Conservation (phyloP, 2,113 vertebrate species). For the Mola mola region DNA sequence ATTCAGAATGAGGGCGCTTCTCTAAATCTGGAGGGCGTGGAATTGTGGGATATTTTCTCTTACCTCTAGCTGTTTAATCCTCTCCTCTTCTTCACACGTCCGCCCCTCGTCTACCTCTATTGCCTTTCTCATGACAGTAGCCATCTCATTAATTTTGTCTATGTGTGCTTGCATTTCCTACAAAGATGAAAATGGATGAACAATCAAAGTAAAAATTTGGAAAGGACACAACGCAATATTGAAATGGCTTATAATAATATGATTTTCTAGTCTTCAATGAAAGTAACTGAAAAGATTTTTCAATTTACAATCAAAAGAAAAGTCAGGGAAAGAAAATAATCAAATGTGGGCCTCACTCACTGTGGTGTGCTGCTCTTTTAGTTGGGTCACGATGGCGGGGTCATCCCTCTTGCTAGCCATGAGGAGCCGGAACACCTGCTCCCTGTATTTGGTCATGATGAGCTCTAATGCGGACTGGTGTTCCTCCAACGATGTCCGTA, state of each 20-base stretch:
- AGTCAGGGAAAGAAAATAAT: no score
- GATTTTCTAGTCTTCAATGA: no score
- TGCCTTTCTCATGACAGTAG: constrained; percentile 95
- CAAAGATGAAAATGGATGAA: not conserved
- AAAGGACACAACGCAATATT: not conserved
- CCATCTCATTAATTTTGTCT: constrained; percentile 98
- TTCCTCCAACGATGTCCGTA: constrained; percentile 93
- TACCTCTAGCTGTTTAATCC: constrained; percentile 93
- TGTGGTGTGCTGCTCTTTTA: constrained; percentile 96
- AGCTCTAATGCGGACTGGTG: constrained; percentile 98
- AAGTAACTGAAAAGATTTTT: not conserved
- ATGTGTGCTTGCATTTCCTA: constrained; percentile 94
- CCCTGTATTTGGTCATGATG: constrained; percentile 98
- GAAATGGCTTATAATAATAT: no score
- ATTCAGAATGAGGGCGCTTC: no score
- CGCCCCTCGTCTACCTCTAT: constrained; percentile 94
- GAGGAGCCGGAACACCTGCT: constrained; percentile 94
- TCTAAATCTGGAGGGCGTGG: no score
- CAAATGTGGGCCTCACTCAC: constrained; percentile 68
- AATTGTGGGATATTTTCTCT: constrained; percentile 34
- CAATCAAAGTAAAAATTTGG: not conserved
- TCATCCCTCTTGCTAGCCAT: constrained; percentile 96
- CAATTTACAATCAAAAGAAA: no score
- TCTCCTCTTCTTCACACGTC: constrained; percentile 90
- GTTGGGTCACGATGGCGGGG: constrained; percentile 88